These are phyloP conservation scores for Terebella lapidaria DNA, from an alignment of 2,888 invertebrate species.

Conservation along the genomic window DNA sequence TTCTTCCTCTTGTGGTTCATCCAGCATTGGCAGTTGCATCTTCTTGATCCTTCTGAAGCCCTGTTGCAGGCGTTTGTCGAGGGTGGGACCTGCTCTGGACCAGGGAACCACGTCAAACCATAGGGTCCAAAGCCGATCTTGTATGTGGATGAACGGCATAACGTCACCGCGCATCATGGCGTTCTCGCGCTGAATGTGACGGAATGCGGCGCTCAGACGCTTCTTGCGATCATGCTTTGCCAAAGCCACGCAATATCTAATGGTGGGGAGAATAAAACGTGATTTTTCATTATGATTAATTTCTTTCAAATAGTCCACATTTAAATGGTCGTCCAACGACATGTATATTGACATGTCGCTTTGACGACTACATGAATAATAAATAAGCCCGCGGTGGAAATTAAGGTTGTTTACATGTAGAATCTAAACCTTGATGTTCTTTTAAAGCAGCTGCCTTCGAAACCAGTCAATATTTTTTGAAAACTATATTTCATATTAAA, in stretches of 20 bases:
- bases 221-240: conserved; percentile 35
- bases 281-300: too few relatives aligned
- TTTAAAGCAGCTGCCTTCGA: too few relatives aligned
- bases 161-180: conserved; percentile 31
- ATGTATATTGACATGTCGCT: not conserved
- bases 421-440: too few relatives aligned
- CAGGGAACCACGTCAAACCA: conserved; percentile 38
- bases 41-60: conserved; percentile 15
- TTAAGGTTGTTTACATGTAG: too few relatives aligned
- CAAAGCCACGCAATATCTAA: conserved; percentile 44
- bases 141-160: conserved; percentile 38
- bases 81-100: conserved; percentile 26
- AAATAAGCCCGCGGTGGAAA: too few relatives aligned
- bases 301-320: too few relatives aligned
- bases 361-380: too few relatives aligned
- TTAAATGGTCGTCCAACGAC: not conserved
- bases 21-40: not conserved
- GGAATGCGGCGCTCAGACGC: conserved; percentile 30
- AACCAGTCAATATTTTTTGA: too few relatives aligned
- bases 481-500: too few relatives aligned
- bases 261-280: too few relatives aligned
- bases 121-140: conserved; percentile 44
- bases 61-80: conserved; percentile 16
- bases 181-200: conserved; percentile 11
- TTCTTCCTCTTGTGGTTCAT: not conserved